Conservation (phyloP, 2,797 vertebrate species). For the Sebastes aleutianus region DNA sequence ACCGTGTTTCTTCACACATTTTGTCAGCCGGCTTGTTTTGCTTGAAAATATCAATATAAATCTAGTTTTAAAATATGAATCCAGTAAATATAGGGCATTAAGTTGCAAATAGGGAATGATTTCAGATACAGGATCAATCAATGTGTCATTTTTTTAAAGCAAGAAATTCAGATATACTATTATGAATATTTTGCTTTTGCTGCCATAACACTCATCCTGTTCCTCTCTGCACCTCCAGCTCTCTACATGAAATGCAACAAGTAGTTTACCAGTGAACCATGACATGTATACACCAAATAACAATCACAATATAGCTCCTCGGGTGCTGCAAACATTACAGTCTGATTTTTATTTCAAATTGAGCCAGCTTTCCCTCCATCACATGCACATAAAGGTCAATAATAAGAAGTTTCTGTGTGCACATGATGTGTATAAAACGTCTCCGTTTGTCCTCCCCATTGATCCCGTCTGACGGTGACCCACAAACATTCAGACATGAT, state of each 20-base stretch:
- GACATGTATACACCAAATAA: not conserved
- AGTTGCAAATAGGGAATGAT: not conserved
- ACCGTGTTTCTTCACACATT: not conserved
- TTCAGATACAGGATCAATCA: not conserved
- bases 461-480: slow-evolving; percentile 19
- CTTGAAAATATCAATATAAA: not conserved
- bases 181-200: not conserved
- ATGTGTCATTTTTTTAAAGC: not conserved
- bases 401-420: not conserved
- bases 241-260: not conserved
- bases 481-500: slow-evolving; percentile 36
- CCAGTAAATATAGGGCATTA: not conserved
- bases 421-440: not conserved
- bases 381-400: not conserved
- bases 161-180: not conserved
- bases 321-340: not conserved
- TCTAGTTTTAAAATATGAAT: no score
- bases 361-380: not conserved
- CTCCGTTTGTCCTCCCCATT: not conserved
- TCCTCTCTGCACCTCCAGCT: not conserved
- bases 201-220: not conserved
- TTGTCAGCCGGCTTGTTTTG: not conserved
- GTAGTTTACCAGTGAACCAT: not conserved
- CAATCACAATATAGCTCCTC: not conserved
- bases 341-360: not conserved